These are phyloP conservation scores for Spatula versicolor DNA, from an alignment of 2,797 vertebrate species.

Conservation along the genomic window DNA sequence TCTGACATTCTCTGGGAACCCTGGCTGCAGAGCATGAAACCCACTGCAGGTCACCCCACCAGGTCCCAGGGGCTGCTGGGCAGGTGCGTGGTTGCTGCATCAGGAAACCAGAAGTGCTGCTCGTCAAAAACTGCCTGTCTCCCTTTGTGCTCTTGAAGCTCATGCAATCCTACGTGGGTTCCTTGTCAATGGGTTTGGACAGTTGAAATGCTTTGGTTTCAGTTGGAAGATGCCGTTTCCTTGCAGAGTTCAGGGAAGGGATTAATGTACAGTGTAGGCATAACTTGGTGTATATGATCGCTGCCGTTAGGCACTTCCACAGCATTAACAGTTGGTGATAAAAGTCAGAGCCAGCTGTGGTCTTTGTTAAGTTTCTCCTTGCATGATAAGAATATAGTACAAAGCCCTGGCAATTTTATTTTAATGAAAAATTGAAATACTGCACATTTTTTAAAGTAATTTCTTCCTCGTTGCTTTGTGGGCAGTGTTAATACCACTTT, in stretches of 20 bases:
- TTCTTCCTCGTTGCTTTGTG: not conserved
- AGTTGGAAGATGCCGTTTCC: not conserved
- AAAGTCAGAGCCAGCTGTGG: not conserved
- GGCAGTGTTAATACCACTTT: not conserved
- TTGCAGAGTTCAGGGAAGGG: not conserved
- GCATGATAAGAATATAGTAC: not conserved
- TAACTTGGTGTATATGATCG: fast-evolving
- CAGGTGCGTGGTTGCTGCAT: not conserved
- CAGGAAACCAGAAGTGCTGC: not conserved
- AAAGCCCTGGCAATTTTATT: not conserved
- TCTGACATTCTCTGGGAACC: not conserved
- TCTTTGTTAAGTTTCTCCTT: not conserved
- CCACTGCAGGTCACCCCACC: fast-evolving
- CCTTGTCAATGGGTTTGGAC: not conserved
- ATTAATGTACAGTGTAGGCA: not conserved
- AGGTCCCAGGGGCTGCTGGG: not conserved
- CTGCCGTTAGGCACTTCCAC: not conserved
- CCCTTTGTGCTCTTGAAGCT: not conserved
- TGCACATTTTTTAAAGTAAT: not conserved
- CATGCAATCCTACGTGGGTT: fast-evolving
- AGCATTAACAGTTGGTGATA: not conserved
- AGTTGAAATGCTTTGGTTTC: not conserved
- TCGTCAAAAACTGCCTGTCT: not conserved
- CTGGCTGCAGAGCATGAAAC: not conserved
- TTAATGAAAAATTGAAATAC: not conserved